Conservation (phyloP, 2,113 vertebrate species). For the Tylochromis polylepis region DNA sequence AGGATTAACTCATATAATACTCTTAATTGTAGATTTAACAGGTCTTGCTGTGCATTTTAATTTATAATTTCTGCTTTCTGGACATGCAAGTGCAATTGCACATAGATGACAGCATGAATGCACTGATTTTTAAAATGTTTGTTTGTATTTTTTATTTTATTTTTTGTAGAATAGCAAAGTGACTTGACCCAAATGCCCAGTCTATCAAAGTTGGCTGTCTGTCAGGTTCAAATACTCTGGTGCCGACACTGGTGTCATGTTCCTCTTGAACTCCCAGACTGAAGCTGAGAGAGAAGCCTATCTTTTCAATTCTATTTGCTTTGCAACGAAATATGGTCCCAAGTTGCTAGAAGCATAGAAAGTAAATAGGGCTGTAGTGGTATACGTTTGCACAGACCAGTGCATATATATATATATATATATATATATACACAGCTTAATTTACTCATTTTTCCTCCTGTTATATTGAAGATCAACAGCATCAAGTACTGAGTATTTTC, state of each 20-base stretch:
- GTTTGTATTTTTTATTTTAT: not conserved
- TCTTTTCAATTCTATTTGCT: not conserved
- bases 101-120: not conserved
- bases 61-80: too few species aligned
- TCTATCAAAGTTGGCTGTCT: not conserved
- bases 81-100: too few species aligned
- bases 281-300: not conserved
- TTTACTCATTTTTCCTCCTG: not conserved
- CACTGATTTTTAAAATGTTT: not conserved
- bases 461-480: not conserved
- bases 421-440: not conserved
- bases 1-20: too few species aligned
- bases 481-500: not conserved
- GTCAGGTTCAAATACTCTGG: not conserved
- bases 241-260: not conserved
- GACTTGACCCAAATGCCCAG: not conserved
- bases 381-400: not conserved
- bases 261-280: not conserved
- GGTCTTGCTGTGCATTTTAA: too few species aligned
- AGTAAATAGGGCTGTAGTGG: not conserved
- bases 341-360: not conserved
- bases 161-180: not conserved
- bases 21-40: too few species aligned
- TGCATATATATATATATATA: too few species aligned
- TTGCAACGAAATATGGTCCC: not conserved